A percentile compares a stretch with the other conserved stretches of the same genome.
These are phyloP conservation scores for Brenthis ino DNA, from an alignment of 2,888 invertebrate species.

Conservation along the genomic window DNA sequence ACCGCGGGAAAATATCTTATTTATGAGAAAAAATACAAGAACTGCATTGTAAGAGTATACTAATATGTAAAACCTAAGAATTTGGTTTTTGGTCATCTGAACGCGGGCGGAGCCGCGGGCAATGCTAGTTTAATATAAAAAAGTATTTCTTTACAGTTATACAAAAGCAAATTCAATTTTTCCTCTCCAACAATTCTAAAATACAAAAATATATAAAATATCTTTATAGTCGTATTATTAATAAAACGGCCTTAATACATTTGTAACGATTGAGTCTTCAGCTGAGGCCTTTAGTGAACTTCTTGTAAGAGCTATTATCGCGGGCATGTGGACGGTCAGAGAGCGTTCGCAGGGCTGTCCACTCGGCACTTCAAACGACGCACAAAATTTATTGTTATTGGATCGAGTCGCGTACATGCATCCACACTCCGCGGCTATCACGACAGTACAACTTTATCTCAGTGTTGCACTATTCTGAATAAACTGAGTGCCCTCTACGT, in stretches of 20 bases:
- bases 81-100: too few relatives aligned
- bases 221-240: constrained; percentile 15
- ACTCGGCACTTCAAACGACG: constrained; percentile 75
- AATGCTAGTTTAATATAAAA: background rate
- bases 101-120: too few relatives aligned
- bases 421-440: constrained; percentile 81
- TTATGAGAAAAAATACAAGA: too few relatives aligned
- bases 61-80: too few relatives aligned
- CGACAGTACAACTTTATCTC: constrained; percentile 77
- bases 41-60: too few relatives aligned
- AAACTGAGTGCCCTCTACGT: constrained; percentile 40
- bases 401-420: constrained; percentile 76
- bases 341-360: constrained; percentile 39
- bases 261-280: constrained; percentile 34
- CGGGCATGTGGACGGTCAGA: constrained; percentile 26
- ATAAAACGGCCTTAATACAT: constrained; percentile 20
- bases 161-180: constrained; percentile 1
- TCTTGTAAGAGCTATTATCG: constrained; percentile 33
- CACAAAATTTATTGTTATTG: constrained; percentile 82
- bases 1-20: too few relatives aligned
- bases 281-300: constrained; percentile 30
- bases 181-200: constrained; percentile 1
- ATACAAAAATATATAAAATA: constrained; percentile 16
- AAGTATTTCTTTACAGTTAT: background rate
- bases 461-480: constrained; percentile 48